Evolutionary conservation across 1,140 invertebrate genomes (phyloP).

Genomic region (Pemphigus obesinymphae): DNA sequence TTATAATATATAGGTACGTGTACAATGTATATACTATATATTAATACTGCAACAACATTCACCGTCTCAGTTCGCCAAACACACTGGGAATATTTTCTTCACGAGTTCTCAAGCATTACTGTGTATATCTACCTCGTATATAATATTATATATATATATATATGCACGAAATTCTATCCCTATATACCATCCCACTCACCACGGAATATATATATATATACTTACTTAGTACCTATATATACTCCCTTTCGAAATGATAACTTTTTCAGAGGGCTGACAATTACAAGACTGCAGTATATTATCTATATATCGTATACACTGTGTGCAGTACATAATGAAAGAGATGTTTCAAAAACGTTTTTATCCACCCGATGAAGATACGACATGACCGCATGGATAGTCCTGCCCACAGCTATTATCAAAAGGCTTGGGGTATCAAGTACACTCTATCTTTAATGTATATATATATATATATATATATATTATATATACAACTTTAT

Average conservation of each 20-base stretch:
- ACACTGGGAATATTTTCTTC: constrained; percentile 36
- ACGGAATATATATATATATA: too few relatives aligned
- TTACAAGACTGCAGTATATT: neutral
- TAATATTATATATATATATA: neutral
- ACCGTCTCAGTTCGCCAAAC: constrained; percentile 26
- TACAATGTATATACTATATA: too few relatives aligned
- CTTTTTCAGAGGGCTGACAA: neutral
- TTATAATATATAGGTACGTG: neutral
- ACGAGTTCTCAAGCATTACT: constrained; percentile 25
- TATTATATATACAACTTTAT: too few relatives aligned
- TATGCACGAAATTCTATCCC: neutral
- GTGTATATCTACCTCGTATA: neutral
- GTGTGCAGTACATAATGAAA: neutral
- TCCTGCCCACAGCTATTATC: neutral
- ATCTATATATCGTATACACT: neutral
- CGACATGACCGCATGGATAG: neutral
- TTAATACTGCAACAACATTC: neutral
- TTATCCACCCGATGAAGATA: neutral
- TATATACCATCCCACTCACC: neutral
- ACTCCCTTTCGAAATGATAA: neutral
- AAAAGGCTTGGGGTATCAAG: neutral
- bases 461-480: neutral
- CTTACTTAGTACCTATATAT: neutral
- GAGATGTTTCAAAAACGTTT: neutral
- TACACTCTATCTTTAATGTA: neutral